Evolutionary conservation across 2,113 vertebrate species (phyloP).

Genomic region (Rutilus rutilus): DNA sequence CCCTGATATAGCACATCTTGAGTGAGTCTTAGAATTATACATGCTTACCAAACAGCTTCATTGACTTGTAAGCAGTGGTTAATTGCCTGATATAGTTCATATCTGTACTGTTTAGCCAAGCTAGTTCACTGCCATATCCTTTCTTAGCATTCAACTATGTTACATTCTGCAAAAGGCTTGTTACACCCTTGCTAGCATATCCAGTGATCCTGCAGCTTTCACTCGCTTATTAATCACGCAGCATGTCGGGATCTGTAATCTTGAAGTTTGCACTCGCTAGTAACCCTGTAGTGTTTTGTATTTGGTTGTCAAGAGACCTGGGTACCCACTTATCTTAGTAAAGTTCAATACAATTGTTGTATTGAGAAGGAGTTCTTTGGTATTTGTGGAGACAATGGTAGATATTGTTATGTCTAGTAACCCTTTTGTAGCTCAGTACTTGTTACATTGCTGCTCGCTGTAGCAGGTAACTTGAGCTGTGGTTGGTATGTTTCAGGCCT

Average conservation of each 20-base stretch:
- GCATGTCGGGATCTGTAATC: conserved; percentile 12
- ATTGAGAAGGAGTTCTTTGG: too few relatives aligned
- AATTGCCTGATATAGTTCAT: neutral
- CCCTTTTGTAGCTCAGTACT: conserved; percentile 10
- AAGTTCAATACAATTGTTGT: neutral
- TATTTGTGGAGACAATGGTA: neutral
- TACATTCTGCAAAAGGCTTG: conserved; percentile 2
- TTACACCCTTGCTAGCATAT: neutral
- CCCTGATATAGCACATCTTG: too few relatives aligned
- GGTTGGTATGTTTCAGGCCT: conserved; percentile 47
- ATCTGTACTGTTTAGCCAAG: conserved; percentile 12
- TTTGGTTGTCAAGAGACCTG: neutral
- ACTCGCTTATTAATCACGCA: neutral
- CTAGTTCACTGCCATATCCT: neutral
- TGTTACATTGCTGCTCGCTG: conserved; percentile 33
- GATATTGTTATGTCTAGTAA: neutral
- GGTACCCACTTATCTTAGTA: neutral
- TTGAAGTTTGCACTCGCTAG: neutral
- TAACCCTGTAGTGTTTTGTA: conserved; percentile 8
- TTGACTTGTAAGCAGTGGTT: neutral
- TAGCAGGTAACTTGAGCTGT: conserved; percentile 50
- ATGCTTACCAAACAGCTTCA: neutral
- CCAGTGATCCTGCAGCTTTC: neutral
- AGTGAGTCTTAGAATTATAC: too few relatives aligned
- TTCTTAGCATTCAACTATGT: neutral